Conservation (phyloP, 1,140 invertebrate species). For the Drosophila lowei region DNA sequence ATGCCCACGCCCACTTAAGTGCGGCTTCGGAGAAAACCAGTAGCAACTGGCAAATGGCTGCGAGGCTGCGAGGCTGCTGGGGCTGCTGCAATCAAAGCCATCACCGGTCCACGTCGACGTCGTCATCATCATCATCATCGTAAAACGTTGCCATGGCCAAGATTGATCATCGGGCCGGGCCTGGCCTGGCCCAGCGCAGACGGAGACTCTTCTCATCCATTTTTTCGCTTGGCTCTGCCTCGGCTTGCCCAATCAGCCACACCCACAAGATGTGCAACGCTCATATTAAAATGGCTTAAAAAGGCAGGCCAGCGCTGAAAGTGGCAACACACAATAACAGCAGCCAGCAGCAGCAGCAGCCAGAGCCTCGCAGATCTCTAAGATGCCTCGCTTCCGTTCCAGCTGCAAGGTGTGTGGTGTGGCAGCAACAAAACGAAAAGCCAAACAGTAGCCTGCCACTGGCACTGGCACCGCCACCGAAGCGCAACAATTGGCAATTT, state of each 20-base stretch:
- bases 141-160: slow-evolving; percentile 62
- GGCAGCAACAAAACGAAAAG: slow-evolving; percentile 39
- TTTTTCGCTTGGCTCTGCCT: slow-evolving; percentile 30
- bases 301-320: slow-evolving; percentile 51
- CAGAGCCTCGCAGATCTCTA: slow-evolving; percentile 18
- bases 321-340: slow-evolving; percentile 57
- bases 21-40: slow-evolving; percentile 54
- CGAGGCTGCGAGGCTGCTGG: slow-evolving; percentile 40
- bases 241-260: slow-evolving; percentile 68
- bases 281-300: slow-evolving; percentile 67
- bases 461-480: slow-evolving; percentile 45
- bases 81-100: slow-evolving; percentile 59
- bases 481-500: slow-evolving; percentile 78
- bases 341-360: slow-evolving; percentile 21
- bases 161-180: slow-evolving; percentile 69
- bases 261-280: slow-evolving; percentile 66
- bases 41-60: slow-evolving; percentile 54
- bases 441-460: slow-evolving; percentile 58
- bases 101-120: slow-evolving; percentile 56
- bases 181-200: slow-evolving; percentile 14
- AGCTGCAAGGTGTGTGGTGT: slow-evolving; percentile 77
- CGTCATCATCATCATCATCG: slow-evolving; percentile 39
- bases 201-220: slow-evolving; percentile 52
- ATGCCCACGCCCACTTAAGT: slow-evolving; percentile 68
- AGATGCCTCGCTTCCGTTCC: slow-evolving; percentile 64